phyloP scores from a whole-genome alignment of 1,140 invertebrate species.

The Manduca sexta region DNA sequence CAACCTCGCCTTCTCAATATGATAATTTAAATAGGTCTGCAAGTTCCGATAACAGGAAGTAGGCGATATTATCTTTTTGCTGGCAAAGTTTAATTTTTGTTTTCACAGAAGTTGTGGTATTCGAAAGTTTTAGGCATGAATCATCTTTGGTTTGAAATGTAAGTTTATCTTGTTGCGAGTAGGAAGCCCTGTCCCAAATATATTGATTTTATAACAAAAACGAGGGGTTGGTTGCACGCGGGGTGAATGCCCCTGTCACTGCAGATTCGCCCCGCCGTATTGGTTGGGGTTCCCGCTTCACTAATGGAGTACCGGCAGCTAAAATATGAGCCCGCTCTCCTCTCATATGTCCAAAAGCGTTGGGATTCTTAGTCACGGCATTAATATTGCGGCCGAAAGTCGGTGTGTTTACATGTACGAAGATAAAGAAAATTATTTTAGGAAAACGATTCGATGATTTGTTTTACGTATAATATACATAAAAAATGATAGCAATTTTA shows the following conservation, averaged over 20 bases:
- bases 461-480: too few species aligned
- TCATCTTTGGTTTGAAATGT: neutral
- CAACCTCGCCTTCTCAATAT: too few species aligned
- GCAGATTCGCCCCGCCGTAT: conserved; percentile 62
- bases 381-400: too few species aligned
- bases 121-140: neutral
- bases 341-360: conserved; percentile 53
- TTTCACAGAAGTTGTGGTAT: neutral
- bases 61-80: too few species aligned
- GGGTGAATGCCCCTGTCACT: conserved; percentile 65
- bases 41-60: too few species aligned
- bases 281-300: conserved; percentile 54
- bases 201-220: conserved; percentile 70
- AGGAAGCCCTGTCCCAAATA: conserved; percentile 45
- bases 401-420: too few species aligned
- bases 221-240: conserved; percentile 58
- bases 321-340: conserved; percentile 62
- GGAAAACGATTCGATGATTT: too few species aligned
- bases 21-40: too few species aligned
- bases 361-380: conserved; percentile 24
- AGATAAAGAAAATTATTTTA: too few species aligned
- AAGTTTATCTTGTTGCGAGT: conserved; percentile 27
- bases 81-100: too few species aligned
- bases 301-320: conserved; percentile 63
- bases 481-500: too few species aligned